phyloP scores from a whole-genome alignment of 1,140 invertebrate genomes.

The Rhagoletis pomonella region DNA sequence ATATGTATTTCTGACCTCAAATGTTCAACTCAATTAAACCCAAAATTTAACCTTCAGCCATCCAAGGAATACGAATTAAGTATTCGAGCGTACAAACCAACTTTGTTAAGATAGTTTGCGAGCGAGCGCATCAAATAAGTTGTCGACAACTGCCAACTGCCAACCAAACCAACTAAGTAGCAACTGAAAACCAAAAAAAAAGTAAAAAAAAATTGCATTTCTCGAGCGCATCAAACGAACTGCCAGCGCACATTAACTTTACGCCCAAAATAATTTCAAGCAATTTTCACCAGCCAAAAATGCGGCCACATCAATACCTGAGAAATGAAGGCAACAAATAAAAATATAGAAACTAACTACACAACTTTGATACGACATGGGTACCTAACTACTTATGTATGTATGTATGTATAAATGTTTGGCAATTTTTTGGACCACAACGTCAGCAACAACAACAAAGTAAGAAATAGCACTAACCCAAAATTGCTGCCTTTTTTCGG shows the following conservation, averaged over 20 bases:
- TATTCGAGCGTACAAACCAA: too few relatives aligned
- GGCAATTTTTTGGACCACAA: not conserved
- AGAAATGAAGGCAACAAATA: constrained; percentile 29
- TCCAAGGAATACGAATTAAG: too few relatives aligned
- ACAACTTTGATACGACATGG: not conserved
- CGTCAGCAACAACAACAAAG: not conserved
- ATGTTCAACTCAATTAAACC: too few relatives aligned
- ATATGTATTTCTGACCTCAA: too few relatives aligned
- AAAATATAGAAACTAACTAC: not conserved
- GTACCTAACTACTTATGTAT: too few relatives aligned
- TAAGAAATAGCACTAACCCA: not conserved
- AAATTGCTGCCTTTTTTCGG: not conserved
- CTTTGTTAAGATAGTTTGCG: too few relatives aligned
- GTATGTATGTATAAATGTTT: not conserved
- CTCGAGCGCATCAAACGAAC: constrained; percentile 13
- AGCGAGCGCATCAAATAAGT: not conserved
- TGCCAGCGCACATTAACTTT: constrained; percentile 20
- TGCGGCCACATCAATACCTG: constrained; percentile 41
- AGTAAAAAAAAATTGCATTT: not conserved
- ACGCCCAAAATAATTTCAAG: constrained; percentile 32
- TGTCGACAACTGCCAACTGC: not conserved
- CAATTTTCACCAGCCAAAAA: constrained; percentile 37
- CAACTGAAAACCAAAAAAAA: not conserved
- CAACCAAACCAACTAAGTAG: too few relatives aligned
- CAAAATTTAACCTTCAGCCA: too few relatives aligned